phyloP scores from a whole-genome alignment of 2,888 invertebrate species.

The Hemaris fuciformis region DNA sequence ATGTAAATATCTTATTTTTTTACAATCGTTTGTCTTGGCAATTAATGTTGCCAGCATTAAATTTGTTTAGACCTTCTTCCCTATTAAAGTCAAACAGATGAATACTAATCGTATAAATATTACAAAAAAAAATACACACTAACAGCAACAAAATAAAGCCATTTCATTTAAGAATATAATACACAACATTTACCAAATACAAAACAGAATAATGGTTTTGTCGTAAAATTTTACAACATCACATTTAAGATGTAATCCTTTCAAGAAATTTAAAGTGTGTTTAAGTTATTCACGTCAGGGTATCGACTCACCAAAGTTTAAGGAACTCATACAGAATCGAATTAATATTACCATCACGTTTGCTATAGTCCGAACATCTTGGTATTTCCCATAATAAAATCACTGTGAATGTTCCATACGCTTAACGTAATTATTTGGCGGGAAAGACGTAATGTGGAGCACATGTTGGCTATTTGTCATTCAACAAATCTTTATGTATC shows the following conservation, averaged over 20 bases:
- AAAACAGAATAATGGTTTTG: neutral
- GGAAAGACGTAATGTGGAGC: neutral
- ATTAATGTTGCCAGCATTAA: too few species aligned
- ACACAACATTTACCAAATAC: neutral
- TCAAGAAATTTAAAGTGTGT: slow-evolving; percentile 2
- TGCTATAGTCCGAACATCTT: slow-evolving; percentile 23
- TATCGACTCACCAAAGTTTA: slow-evolving; percentile 16
- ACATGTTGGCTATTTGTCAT: too few species aligned
- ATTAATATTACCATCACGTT: slow-evolving; percentile 55
- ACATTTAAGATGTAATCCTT: slow-evolving; percentile 3
- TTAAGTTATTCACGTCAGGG: slow-evolving; percentile 22
- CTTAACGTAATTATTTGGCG: slow-evolving; percentile 18
- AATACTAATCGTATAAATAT: too few species aligned
- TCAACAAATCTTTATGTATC: too few species aligned
- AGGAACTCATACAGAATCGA: slow-evolving; percentile 32
- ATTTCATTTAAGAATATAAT: neutral
- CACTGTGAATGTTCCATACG: slow-evolving; percentile 41
- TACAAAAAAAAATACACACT: too few species aligned
- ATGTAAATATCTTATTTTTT: too few species aligned
- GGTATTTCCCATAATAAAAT: slow-evolving; percentile 49
- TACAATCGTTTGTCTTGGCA: too few species aligned
- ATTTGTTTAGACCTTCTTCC: too few species aligned
- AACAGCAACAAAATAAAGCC: too few species aligned
- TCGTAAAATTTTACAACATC: neutral
- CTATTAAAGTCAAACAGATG: too few species aligned